Conservation (phyloP, 2,113 vertebrate species). For the Lepisosteus osseus region DNA sequence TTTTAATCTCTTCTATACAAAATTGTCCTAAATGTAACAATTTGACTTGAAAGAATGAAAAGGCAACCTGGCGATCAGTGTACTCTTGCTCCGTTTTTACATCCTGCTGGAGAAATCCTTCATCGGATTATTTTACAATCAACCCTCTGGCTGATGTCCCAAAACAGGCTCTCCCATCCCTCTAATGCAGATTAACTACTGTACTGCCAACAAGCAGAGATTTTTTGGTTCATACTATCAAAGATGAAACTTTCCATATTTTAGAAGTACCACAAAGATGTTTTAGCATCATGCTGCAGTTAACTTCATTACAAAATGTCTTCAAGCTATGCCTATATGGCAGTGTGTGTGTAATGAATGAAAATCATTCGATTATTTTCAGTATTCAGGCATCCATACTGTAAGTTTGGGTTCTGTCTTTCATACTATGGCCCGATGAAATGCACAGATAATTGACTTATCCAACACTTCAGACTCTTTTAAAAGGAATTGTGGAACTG, state of each 20-base stretch:
- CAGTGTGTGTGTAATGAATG: neutral
- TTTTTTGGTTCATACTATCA: neutral
- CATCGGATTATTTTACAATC: slow-evolving; percentile 16
- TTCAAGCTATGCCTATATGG: too few relatives aligned
- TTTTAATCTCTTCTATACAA: neutral
- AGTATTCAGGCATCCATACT: too few relatives aligned
- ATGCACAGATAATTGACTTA: too few relatives aligned
- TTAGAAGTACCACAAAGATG: too few relatives aligned
- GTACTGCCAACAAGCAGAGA: neutral
- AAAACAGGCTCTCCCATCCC: neutral
- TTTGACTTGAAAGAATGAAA: neutral
- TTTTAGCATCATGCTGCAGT: too few relatives aligned
- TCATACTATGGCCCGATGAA: too few relatives aligned
- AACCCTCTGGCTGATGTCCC: slow-evolving; percentile 1
- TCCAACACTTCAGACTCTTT: too few relatives aligned
- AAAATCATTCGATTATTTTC: neutral
- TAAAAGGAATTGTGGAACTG: too few relatives aligned
- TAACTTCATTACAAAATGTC: too few relatives aligned
- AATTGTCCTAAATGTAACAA: neutral
- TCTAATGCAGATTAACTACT: neutral
- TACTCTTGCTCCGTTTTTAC: neutral
- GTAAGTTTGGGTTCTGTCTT: too few relatives aligned
- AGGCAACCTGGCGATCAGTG: neutral
- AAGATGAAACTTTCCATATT: neutral
- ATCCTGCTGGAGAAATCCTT: slow-evolving; percentile 9